Conservation (phyloP, 1,140 invertebrate species). For the Hyles vespertilio region DNA sequence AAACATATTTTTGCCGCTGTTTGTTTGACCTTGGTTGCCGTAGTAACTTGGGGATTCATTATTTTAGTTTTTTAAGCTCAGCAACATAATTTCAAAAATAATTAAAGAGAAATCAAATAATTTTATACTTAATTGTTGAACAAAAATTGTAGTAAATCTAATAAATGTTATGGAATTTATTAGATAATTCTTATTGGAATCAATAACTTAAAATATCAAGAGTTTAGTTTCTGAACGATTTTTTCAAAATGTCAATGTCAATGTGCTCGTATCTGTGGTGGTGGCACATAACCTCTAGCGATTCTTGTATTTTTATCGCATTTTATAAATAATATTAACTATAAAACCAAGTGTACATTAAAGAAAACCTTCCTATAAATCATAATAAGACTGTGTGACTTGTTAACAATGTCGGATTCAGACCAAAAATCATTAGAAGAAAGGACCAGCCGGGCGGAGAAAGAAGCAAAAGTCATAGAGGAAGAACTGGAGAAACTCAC, state of each 20-base stretch:
- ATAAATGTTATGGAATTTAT: too few species aligned
- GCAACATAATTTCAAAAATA: neutral
- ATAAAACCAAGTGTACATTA: too few species aligned
- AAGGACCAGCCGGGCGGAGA: conserved; percentile 62
- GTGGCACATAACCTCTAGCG: neutral
- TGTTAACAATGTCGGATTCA: conserved; percentile 36
- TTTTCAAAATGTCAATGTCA: too few species aligned
- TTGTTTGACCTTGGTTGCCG: conserved; percentile 71
- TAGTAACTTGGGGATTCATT: conserved; percentile 17
- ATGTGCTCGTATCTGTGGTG: too few species aligned
- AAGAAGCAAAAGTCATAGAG: conserved; percentile 72
- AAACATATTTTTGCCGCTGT: conserved; percentile 63
- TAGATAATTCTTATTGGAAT: too few species aligned
- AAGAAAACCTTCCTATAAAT: too few species aligned
- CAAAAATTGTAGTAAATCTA: too few species aligned
- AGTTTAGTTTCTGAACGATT: too few species aligned
- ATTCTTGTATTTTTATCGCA: neutral
- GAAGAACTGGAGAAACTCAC: conserved; percentile 71
- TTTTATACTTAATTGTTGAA: too few species aligned
- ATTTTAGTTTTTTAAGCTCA: neutral
- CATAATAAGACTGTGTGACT: neutral
- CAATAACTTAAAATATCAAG: too few species aligned
- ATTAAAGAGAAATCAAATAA: too few species aligned
- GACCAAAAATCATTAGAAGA: conserved; percentile 46
- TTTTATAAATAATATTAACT: neutral